phyloP scores from a whole-genome alignment of 2,888 invertebrate genomes.

The Plemyria rubiginata region DNA sequence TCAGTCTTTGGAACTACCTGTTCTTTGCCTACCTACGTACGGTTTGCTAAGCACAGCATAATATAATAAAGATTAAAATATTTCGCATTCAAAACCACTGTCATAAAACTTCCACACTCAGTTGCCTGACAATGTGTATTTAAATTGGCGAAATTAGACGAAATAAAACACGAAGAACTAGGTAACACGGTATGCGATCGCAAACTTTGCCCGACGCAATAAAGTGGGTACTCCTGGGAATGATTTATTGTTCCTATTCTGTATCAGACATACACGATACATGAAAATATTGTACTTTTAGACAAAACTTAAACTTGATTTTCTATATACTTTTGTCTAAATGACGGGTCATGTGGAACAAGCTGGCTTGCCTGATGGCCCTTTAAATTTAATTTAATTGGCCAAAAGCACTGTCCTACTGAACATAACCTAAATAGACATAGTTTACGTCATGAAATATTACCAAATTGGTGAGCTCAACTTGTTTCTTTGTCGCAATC shows the following conservation, averaged over 20 bases:
- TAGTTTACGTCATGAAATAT: slow-evolving; percentile 1
- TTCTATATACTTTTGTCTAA: too few relatives aligned
- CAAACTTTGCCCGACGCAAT: slow-evolving; percentile 42
- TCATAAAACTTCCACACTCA: slow-evolving; percentile 25
- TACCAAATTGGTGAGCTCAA: slow-evolving; percentile 2
- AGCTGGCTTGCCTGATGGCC: not conserved
- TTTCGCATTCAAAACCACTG: slow-evolving; percentile 21
- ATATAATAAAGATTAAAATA: slow-evolving; percentile 24
- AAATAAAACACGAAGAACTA: slow-evolving; percentile 34
- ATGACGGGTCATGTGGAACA: too few relatives aligned
- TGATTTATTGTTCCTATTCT: slow-evolving; percentile 1
- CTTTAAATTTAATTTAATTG: not conserved
- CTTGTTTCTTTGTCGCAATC: not conserved
- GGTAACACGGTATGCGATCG: slow-evolving; percentile 30
- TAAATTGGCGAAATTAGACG: slow-evolving; percentile 37
- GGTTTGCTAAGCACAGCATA: slow-evolving; percentile 2
- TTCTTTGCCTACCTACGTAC: not conserved
- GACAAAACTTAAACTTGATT: too few relatives aligned
- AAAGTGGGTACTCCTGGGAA: slow-evolving; percentile 29
- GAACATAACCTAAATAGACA: not conserved
- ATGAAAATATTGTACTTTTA: not conserved
- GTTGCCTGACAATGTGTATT: slow-evolving; percentile 32
- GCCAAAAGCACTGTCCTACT: not conserved
- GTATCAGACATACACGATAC: not conserved
- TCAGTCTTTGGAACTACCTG: too few relatives aligned